Percentiles rank a stretch among this genome's conserved stretches.
Evolutionary conservation across 2,113 vertebrate genomes (phyloP).

Genomic region (Lynx canadensis): DNA sequence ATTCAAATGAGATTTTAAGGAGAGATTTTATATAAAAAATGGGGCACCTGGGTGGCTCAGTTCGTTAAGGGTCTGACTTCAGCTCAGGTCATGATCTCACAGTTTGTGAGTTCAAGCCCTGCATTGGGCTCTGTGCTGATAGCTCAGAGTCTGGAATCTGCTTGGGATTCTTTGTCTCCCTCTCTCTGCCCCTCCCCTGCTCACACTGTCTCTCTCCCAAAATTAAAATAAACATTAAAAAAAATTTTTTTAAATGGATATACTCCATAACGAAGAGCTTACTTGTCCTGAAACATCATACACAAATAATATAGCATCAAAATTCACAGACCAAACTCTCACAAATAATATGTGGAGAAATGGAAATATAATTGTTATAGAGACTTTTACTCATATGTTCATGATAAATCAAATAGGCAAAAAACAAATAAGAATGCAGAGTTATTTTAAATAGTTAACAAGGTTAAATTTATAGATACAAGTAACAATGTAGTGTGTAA

Average conservation of each 20-base stretch:
- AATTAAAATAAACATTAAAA: no score
- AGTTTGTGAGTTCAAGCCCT: no score
- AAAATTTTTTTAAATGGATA: background rate
- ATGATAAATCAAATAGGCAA: background rate
- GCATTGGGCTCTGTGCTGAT: no score
- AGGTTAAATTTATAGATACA: background rate
- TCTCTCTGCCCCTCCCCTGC: no score
- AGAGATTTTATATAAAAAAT: background rate
- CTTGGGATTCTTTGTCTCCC: no score
- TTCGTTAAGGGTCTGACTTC: no score
- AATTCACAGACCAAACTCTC: background rate
- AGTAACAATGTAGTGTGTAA: background rate
- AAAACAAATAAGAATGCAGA: background rate
- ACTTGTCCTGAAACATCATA: background rate
- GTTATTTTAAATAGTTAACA: background rate
- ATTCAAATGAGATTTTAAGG: background rate
- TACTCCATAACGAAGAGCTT: background rate
- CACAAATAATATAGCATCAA: background rate
- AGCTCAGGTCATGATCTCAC: no score
- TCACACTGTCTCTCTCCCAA: no score
- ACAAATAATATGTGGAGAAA: background rate
- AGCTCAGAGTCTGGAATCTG: no score
- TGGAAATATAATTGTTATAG: background rate
- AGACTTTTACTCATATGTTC: background rate
- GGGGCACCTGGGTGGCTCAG: no score